These are phyloP conservation scores for Zingel zingel DNA, from an alignment of 2,113 vertebrate genomes.

Conservation along the genomic window DNA sequence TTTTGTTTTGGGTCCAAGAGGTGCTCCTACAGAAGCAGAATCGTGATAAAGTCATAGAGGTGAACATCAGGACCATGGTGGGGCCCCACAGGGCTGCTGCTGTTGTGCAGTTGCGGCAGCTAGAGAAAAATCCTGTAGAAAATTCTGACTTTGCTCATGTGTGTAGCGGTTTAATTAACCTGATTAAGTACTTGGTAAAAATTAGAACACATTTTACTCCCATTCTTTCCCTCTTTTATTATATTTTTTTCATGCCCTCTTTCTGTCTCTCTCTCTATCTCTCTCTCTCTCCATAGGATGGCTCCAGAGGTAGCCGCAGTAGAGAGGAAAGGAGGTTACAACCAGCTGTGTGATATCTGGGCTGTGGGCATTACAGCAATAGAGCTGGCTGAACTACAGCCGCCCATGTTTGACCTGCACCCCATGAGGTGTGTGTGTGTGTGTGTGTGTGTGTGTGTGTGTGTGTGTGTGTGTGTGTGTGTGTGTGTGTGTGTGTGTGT, in stretches of 20 bases:
- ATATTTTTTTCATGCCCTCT: background rate
- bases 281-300: constrained; percentile 87
- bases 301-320: constrained; percentile 98
- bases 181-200: background rate
- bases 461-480: constrained; percentile 78
- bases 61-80: background rate
- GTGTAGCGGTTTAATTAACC: constrained; percentile 12
- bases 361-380: constrained; percentile 98
- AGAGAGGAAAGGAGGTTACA: constrained; percentile 98
- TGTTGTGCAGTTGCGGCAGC: background rate
- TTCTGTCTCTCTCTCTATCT: background rate
- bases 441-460: background rate
- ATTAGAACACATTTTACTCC: background rate
- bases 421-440: constrained; percentile 92
- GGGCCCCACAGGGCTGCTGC: background rate
- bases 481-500: constrained; percentile 76
- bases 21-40: too few relatives aligned
- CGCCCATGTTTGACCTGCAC: constrained; percentile 98
- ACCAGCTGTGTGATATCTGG: constrained; percentile 98
- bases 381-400: constrained; percentile 97
- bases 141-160: background rate
- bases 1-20: background rate
- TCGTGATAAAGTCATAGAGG: background rate
- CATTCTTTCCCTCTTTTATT: background rate
- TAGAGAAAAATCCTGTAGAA: background rate